Evolutionary conservation across 2,888 invertebrate species (phyloP), one percentile per base, ranked within the genome.

Genomic region (Cephus runcator): DNA sequence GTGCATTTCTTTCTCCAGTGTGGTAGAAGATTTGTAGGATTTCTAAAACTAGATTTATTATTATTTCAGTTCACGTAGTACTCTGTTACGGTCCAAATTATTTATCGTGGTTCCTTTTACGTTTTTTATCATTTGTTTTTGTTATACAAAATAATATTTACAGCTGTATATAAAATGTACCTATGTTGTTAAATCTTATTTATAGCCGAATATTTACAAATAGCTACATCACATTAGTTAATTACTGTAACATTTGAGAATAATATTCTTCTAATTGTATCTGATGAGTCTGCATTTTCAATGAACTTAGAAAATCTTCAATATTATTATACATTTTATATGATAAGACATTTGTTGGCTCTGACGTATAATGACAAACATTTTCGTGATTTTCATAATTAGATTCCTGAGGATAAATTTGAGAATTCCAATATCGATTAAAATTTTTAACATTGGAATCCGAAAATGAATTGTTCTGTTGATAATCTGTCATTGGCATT

Each of bases 231-330:
- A 23, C n/a, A 71, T 71, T 30, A 12, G 12, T 71, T 71, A 31
- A 33, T 33, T 74, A 30, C 11, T 74, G 9, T 34, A 82, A 71
- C 85, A 89, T 88, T 78, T 88, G 85, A 6, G 83, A 80, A 12
- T 81, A 78, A 81, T 91, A 91, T 79, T 88, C 80, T 79, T 88
- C 79, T 74, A 87, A 77, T 76, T 91, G 90, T 34, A 89, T 79
- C 23, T 80, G 83, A 79, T 90, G 79, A 1, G 89, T 90, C 77
- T 87, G 83, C n/a, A 77, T 36, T 77, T 87, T 83, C 68, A 91
- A 81, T 71, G 85, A 82, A 23, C 56, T 76, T 71, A 91, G 83
- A 82, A 87, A 90, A 6, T 81, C 69, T 73, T 90, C 89, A 69
- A 88, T 79, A 68, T 86, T 85, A n/a, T 76, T 33, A 31, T 33